Evolutionary conservation across 2,797 vertebrate species (phyloP).

Genomic region (Enteromius viviparus): DNA sequence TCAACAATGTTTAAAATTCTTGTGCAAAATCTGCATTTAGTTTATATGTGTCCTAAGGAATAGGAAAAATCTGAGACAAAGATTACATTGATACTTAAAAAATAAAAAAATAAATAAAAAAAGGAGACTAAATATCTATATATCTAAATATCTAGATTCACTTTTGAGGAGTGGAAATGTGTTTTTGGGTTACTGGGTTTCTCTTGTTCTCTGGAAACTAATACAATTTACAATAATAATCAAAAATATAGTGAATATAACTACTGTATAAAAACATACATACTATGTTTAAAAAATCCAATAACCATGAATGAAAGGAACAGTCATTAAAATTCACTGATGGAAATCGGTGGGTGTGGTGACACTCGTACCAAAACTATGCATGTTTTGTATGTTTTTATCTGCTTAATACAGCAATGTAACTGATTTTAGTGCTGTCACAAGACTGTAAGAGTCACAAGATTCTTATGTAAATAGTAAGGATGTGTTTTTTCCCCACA

Average conservation of each 20-base stretch:
- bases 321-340: background rate
- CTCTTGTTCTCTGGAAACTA: background rate
- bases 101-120: too few relatives aligned
- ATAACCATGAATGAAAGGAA: background rate
- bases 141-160: background rate
- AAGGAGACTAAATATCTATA: background rate
- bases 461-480: slow-evolving; percentile 31
- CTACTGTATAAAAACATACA: background rate
- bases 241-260: background rate
- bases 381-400: background rate
- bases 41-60: background rate
- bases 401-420: background rate
- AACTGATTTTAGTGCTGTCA: background rate
- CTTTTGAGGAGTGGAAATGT: background rate
- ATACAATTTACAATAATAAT: background rate
- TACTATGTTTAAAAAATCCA: background rate
- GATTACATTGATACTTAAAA: background rate
- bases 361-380: background rate
- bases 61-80: background rate
- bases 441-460: slow-evolving; percentile 32
- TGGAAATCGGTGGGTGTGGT: too few relatives aligned
- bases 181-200: background rate
- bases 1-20: background rate
- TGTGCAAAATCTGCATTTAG: background rate
- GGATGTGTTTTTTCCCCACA: background rate